phyloP scores from a whole-genome alignment of 2,888 invertebrate genomes.

The Tridacna crocea region DNA sequence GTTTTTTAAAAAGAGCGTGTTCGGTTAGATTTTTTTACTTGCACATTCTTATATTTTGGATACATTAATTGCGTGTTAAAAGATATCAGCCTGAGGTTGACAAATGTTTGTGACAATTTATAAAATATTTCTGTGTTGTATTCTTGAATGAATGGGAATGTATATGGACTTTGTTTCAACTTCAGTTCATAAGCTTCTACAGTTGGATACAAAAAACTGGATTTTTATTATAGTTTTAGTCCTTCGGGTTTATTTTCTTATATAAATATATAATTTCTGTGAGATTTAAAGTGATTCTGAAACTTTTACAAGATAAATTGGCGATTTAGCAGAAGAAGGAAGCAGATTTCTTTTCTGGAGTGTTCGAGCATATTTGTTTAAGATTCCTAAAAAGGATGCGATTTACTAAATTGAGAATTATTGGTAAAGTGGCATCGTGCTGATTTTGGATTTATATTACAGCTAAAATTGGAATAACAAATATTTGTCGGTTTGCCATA shows the following conservation, averaged over 20 bases:
- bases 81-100: too few relatives aligned
- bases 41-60: too few relatives aligned
- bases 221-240: background rate
- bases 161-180: too few relatives aligned
- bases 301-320: background rate
- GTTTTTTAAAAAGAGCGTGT: too few relatives aligned
- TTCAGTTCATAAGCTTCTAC: too few relatives aligned
- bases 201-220: background rate
- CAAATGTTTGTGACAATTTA: too few relatives aligned
- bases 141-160: too few relatives aligned
- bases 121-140: too few relatives aligned
- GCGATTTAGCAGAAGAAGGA: background rate
- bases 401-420: background rate
- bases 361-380: background rate
- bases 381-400: background rate
- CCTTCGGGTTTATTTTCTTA: background rate
- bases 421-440: background rate
- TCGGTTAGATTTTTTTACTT: too few relatives aligned
- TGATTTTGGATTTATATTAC: background rate
- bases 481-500: background rate
- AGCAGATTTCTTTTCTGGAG: background rate
- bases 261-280: too few relatives aligned
- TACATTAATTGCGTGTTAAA: too few relatives aligned
- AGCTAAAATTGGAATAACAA: slow-evolving; percentile 3
- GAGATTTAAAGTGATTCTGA: background rate